Percentiles rank a stretch among this genome's conserved stretches.
Evolutionary conservation across 2,797 vertebrate species (phyloP).

Genomic region (Neosilurus mollespiculum): DNA sequence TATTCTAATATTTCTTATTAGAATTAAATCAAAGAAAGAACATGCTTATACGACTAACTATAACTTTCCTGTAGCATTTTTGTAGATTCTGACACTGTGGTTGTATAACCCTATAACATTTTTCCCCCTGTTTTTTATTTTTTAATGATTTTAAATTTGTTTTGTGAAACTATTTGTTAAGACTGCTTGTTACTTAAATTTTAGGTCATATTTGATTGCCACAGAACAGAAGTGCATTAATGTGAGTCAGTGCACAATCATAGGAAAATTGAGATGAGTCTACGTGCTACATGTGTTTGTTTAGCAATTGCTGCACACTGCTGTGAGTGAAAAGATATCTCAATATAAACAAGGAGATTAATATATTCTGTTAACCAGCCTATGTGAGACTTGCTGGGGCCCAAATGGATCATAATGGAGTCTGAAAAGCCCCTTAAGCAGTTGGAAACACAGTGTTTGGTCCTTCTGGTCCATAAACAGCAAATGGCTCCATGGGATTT

Average conservation of each 20-base stretch:
- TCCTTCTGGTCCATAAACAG: conserved; percentile 72
- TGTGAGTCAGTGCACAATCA: neutral
- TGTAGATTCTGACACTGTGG: too few relatives aligned
- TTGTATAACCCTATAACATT: too few relatives aligned
- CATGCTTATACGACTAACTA: too few relatives aligned
- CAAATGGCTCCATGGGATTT: conserved; percentile 69
- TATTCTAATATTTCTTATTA: too few relatives aligned
- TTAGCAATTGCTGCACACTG: conserved; percentile 64
- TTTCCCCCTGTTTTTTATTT: too few relatives aligned
- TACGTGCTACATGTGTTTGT: conserved; percentile 64
- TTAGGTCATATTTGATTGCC: neutral
- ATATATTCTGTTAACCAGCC: conserved; percentile 61
- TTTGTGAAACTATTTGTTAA: neutral
- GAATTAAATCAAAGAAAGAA: too few relatives aligned
- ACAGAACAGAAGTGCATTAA: neutral
- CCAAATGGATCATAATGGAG: conserved; percentile 77
- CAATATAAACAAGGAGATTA: conserved; percentile 62
- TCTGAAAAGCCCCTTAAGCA: conserved; percentile 70
- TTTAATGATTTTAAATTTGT: too few relatives aligned
- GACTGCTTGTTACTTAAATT: neutral
- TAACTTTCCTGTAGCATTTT: too few relatives aligned
- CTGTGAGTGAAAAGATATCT: conserved; percentile 66
- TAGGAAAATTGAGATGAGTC: conserved; percentile 48
- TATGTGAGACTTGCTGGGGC: conserved; percentile 69
- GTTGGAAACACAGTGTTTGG: conserved; percentile 70